Evolutionary conservation across 2,888 invertebrate genomes (phyloP), one percentile per base, ranked within the genome.

Genomic region (Lathronympha strigana): DNA sequence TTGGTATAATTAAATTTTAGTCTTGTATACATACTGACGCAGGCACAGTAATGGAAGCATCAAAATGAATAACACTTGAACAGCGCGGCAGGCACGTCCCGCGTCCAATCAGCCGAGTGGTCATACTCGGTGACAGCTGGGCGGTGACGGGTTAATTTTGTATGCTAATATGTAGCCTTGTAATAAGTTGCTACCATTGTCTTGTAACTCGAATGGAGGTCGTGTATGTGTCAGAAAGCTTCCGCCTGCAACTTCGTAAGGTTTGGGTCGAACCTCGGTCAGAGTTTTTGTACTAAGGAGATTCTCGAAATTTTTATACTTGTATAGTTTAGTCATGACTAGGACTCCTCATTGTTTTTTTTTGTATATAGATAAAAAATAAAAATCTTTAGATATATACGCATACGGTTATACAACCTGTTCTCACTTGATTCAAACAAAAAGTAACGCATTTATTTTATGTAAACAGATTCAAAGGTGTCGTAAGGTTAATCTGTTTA

Each of bases 61-160:
- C 58, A 54, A 40, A 62, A 67, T 71, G 63, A 67, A 62, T 69
- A 58, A 53, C 53, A 43, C 47, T 67, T 49, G 21, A 47, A 64
- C 64, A 67, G 49, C 53, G 57, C 61, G 50, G 66, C 69, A 69
- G 50, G 66, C 69, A 69, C 66, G 64, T 58, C 68, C 45, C 68
- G 70, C 69, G 73, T 78, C 73, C 79, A 78, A 78, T 79, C 78
- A 79, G 74, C 76, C 70, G 74, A 78, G 77, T 76, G 76, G 76
- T 69, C 76, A 73, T 70, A 72, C 70, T 51, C 43, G 49, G 67
- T 63, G 63, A 63, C 67, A 67, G 67, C 67, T 67, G 63, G 45
- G 47, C 58, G 45, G 49, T 62, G 43, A 58, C 51, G 67, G 63
- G 67, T 67, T 67, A 67, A 67, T 63, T 58, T 53, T 47, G 63